A percentile compares a stretch with the other conserved stretches of the same genome.
These are phyloP conservation scores for Collichthys lucidus DNA, from an alignment of 2,113 vertebrate genomes.

Conservation along the genomic window DNA sequence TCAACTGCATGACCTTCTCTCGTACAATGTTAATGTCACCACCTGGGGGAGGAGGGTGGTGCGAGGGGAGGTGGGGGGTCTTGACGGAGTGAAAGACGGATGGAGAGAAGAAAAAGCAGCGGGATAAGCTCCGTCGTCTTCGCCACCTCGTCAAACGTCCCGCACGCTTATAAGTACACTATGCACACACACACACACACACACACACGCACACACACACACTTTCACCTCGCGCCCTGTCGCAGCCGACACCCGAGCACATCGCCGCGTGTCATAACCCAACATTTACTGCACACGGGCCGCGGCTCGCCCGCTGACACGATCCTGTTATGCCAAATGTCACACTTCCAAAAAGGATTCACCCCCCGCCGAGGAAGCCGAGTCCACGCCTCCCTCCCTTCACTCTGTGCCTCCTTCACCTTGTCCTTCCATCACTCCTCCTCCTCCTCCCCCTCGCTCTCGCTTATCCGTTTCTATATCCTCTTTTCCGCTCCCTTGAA, in stretches of 20 bases:
- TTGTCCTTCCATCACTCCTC: slow-evolving; percentile 52
- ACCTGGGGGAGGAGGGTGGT: slow-evolving; percentile 58
- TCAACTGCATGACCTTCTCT: slow-evolving; percentile 77
- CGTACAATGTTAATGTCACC: slow-evolving; percentile 79
- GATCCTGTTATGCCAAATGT: slow-evolving; percentile 79
- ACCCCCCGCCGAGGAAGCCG: slow-evolving; percentile 70
- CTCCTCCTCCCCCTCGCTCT: slow-evolving; percentile 31
- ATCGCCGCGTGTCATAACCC: slow-evolving; percentile 42
- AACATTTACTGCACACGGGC: slow-evolving; percentile 56
- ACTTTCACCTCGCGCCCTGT: neutral
- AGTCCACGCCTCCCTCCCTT: slow-evolving; percentile 67
- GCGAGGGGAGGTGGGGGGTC: fast-evolving
- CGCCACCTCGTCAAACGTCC: slow-evolving; percentile 27
- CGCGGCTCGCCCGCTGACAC: slow-evolving; percentile 62
- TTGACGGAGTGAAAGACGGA: slow-evolving; percentile 53
- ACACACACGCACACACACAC: neutral
- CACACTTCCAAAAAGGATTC: slow-evolving; percentile 78
- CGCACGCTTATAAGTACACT: neutral
- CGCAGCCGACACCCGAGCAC: neutral
- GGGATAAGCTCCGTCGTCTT: slow-evolving; percentile 33
- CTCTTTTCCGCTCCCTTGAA: slow-evolving; percentile 74
- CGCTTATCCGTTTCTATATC: slow-evolving; percentile 76
- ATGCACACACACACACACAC: neutral
- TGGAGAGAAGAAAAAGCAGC: slow-evolving; percentile 29
- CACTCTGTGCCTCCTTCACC: slow-evolving; percentile 45